Evolutionary conservation across 92 coral and sea anemone genomes (phyloP).

Genomic region (Parazoanthus atlanticus): DNA sequence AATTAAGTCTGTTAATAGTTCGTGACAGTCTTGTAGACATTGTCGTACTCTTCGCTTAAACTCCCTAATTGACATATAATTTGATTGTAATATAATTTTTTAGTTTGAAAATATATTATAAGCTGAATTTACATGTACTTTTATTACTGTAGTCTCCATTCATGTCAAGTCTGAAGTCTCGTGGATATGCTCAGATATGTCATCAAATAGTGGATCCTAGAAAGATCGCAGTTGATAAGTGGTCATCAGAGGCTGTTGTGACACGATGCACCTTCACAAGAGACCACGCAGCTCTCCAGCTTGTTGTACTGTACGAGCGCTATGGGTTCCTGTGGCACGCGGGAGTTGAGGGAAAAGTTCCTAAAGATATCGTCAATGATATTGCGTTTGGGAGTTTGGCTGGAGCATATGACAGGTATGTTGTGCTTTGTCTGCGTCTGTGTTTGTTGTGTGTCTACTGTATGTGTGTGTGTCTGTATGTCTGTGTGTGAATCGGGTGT

Average conservation of each 20-base stretch:
- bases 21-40: no score
- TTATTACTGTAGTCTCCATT: background rate
- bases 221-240: background rate
- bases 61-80: no score
- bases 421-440: background rate
- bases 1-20: no score
- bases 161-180: slow-evolving; percentile 23
- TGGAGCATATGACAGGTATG: slow-evolving; percentile 32
- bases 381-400: background rate
- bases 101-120: background rate
- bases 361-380: background rate
- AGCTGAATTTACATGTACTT: no score
- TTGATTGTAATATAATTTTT: no score
- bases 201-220: background rate
- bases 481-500: background rate
- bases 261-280: slow-evolving; percentile 14
- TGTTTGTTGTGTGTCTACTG: no score
- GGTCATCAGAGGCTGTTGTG: background rate
- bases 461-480: background rate
- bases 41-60: no score
- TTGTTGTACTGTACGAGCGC: slow-evolving; percentile 23
- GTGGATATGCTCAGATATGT: slow-evolving; percentile 17
- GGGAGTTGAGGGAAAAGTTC: background rate
- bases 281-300: slow-evolving; percentile 1
- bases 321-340: slow-evolving; percentile 35